Evolutionary conservation across 2,888 invertebrate species (phyloP).

Genomic region (Malacosoma neustria): DNA sequence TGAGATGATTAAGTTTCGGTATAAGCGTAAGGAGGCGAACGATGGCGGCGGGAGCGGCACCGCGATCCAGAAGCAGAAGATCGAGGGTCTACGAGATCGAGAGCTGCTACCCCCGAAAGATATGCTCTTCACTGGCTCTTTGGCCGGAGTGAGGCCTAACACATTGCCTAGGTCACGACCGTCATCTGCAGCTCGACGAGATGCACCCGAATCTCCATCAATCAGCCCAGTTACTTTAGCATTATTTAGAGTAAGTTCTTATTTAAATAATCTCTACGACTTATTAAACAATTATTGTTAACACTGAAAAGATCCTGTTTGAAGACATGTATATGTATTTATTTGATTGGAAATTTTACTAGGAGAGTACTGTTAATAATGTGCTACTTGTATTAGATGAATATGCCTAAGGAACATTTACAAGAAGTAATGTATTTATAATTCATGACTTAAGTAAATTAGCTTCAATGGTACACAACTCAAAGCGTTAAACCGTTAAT

Average conservation of each 20-base stretch:
- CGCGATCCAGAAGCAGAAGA: constrained; percentile 64
- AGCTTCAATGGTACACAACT: no score
- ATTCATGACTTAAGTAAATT: no score
- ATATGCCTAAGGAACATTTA: no score
- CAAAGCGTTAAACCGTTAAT: no score
- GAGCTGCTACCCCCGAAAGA: constrained; percentile 65
- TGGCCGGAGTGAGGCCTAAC: constrained; percentile 58
- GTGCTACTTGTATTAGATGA: no score
- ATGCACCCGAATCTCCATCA: constrained; percentile 34
- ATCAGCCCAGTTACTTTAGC: constrained; percentile 50
- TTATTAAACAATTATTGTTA: no score
- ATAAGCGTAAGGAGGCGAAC: constrained; percentile 76
- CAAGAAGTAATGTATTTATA: no score
- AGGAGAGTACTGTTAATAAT: no score
- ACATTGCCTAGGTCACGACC: constrained; percentile 58
- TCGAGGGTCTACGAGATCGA: constrained; percentile 54
- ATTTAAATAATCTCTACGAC: no score
- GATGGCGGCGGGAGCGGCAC: constrained; percentile 43
- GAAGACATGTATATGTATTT: no score
- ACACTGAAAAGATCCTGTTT: no score
- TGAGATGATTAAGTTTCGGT: constrained; percentile 79
- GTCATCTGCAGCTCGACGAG: constrained; percentile 37
- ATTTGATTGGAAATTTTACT: no score
- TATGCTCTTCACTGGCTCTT: constrained; percentile 48
- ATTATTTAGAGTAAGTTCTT: constrained; percentile 61